Conservation (phyloP, 2,113 vertebrate genomes). For the Amblyornis subalaris region DNA sequence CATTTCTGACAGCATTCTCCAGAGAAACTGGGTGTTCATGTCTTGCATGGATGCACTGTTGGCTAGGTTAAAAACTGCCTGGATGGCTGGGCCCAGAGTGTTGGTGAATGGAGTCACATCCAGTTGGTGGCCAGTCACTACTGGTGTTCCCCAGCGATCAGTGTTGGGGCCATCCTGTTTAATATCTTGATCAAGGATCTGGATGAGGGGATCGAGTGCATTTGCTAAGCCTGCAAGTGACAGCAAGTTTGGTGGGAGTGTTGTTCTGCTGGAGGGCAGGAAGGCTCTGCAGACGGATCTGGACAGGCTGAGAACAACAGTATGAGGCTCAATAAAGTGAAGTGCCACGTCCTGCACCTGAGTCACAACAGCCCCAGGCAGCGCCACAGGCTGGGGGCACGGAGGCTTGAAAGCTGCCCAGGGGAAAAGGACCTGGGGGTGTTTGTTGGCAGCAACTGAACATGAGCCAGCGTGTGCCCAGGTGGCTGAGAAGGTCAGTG, state of each 20-base stretch:
- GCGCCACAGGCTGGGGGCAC: neutral
- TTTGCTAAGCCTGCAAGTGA: neutral
- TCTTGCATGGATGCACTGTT: fast-evolving
- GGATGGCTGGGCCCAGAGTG: neutral
- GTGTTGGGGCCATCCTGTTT: neutral
- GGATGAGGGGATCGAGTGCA: neutral
- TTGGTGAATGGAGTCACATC: neutral
- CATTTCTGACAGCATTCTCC: neutral
- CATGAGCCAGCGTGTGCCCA: neutral
- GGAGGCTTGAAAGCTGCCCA: fast-evolving
- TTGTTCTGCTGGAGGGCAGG: neutral
- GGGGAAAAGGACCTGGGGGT: fast-evolving
- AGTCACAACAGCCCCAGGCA: neutral
- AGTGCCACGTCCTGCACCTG: neutral
- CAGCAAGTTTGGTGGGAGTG: neutral
- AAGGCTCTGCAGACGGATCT: neutral
- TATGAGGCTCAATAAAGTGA: neutral
- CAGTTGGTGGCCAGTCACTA: neutral
- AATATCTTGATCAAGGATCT: neutral
- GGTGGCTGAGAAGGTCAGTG: neutral
- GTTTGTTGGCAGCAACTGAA: neutral
- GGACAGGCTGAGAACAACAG: neutral
- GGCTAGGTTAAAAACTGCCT: neutral
- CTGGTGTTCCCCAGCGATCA: too few relatives aligned
- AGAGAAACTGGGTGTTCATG: neutral